Evolutionary conservation across 2,113 vertebrate genomes (phyloP), one percentile per base, ranked within the genome.

Genomic region (Struthidea cinerea): DNA sequence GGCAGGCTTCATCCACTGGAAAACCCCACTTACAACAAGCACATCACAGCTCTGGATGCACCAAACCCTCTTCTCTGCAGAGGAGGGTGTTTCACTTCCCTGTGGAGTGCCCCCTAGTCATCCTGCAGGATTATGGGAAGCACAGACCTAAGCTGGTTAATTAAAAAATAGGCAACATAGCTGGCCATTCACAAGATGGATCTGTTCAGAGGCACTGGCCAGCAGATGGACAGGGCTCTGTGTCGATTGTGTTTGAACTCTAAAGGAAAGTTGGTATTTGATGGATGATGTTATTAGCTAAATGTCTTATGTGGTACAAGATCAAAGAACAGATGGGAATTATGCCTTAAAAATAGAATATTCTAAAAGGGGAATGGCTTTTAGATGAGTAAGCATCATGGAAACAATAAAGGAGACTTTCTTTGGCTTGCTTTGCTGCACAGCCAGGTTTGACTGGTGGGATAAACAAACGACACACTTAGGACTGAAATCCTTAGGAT

Each of bases 281-380:
- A 94, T 97, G 87, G 90, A 93, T 96, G 94, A 89, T 93, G 94
- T 96, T 96, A 97, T 96, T 97, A 97, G 89, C 93, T 92, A 89
- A 97, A 96, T 96, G 87, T 97, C 96, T 97, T 96, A 89, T 97
- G 97, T 97, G 90, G 75, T 97, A 92, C 87, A 97, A 97, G 97
- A 98, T 98, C 97, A 98, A 98, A 98, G 97, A 96, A 82, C 96
- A 97, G 97, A 97, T 98, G 97, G 97, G 96, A 97, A 97, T 97
- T 97, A 95, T 94, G 94, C 81, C 94, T 97, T 96, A 97, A 97
- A 98, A 98, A 97, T 94, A 97, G 96, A 97, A 97, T 97, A 97
- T 97, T 97, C 95, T 96, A 95, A 97, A 98, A 97, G 80, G 70
- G 93, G 97, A 95, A 97, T 97, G 93, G 96, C 92, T 97, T 95